A percentile compares a stretch with the other conserved stretches of the same genome.
These are phyloP conservation scores for Bradypodion pumilum DNA, from an alignment of 2,797 vertebrate genomes.

Conservation along the genomic window DNA sequence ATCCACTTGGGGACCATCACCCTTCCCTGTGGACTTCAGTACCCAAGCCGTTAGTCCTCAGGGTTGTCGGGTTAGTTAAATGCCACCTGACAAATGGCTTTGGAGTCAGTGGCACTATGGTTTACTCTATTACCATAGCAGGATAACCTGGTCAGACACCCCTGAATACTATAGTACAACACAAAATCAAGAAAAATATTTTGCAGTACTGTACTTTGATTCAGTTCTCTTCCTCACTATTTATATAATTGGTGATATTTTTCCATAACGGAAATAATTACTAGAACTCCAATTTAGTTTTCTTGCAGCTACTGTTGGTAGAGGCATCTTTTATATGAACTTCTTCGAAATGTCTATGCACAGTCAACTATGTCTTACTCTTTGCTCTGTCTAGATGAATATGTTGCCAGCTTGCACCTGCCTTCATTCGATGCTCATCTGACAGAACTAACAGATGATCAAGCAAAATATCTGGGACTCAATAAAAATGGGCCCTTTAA, in stretches of 20 bases:
- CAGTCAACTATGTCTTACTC: not conserved
- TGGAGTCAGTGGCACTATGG: too few species aligned
- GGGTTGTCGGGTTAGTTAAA: too few species aligned
- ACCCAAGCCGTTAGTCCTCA: too few species aligned
- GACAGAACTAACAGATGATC: slow-evolving; percentile 91
- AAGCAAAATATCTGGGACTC: slow-evolving; percentile 94
- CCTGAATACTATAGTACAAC: not conserved
- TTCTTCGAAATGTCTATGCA: not conserved
- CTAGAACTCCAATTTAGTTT: not conserved
- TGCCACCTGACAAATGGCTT: too few species aligned
- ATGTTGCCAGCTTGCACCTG: slow-evolving; percentile 95
- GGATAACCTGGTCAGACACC: too few species aligned
- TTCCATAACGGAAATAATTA: not conserved
- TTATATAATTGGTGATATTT: not conserved
- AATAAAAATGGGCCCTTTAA: slow-evolving; percentile 97
- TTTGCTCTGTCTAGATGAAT: slow-evolving; percentile 83
- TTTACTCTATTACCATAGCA: too few species aligned
- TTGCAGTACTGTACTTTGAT: rapidly evolving
- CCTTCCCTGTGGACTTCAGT: too few species aligned
- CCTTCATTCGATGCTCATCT: slow-evolving; percentile 93
- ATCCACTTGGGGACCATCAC: too few species aligned
- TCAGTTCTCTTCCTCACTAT: not conserved
- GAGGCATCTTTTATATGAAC: not conserved
- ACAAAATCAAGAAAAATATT: not conserved
- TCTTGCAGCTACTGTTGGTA: not conserved